phyloP scores from a whole-genome alignment of 2,888 invertebrate genomes.

The Xylota sylvarum region DNA sequence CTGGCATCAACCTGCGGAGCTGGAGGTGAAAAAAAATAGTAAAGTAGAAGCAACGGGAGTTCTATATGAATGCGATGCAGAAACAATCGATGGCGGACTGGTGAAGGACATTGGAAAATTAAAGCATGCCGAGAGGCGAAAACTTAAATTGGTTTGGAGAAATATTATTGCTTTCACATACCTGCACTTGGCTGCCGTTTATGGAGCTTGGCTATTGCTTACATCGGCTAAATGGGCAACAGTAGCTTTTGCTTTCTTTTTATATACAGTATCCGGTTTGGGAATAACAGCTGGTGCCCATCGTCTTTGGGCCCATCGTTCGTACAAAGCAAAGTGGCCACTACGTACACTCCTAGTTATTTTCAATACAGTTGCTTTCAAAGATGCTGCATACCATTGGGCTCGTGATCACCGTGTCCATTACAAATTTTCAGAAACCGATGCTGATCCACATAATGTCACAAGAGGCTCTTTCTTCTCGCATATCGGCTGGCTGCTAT shows the following conservation, averaged over 20 bases:
- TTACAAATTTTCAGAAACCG: slow-evolving; percentile 97
- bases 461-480: slow-evolving; percentile 97
- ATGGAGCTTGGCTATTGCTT: slow-evolving; percentile 90
- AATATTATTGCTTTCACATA: slow-evolving; percentile 92
- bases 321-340: slow-evolving; percentile 98
- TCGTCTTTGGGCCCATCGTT: slow-evolving; percentile 97
- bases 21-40: slow-evolving; percentile 80
- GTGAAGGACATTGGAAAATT: slow-evolving; percentile 86
- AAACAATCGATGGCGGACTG: slow-evolving; percentile 87
- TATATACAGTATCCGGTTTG: slow-evolving; percentile 92
- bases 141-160: slow-evolving; percentile 90
- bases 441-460: slow-evolving; percentile 97
- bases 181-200: slow-evolving; percentile 91
- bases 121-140: slow-evolving; percentile 87
- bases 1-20: slow-evolving; percentile 79
- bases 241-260: slow-evolving; percentile 88
- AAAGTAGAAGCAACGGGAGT: slow-evolving; percentile 86
- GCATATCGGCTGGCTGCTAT: slow-evolving; percentile 97
- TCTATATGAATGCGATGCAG: slow-evolving; percentile 88
- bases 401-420: slow-evolving; percentile 93
- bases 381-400: slow-evolving; percentile 93
- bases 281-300: slow-evolving; percentile 99
- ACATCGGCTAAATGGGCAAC: slow-evolving; percentile 91
- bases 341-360: slow-evolving; percentile 91
- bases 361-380: slow-evolving; percentile 96